Evolutionary conservation across 1,140 invertebrate genomes (phyloP).

Genomic region (Euura saliciscinereae): DNA sequence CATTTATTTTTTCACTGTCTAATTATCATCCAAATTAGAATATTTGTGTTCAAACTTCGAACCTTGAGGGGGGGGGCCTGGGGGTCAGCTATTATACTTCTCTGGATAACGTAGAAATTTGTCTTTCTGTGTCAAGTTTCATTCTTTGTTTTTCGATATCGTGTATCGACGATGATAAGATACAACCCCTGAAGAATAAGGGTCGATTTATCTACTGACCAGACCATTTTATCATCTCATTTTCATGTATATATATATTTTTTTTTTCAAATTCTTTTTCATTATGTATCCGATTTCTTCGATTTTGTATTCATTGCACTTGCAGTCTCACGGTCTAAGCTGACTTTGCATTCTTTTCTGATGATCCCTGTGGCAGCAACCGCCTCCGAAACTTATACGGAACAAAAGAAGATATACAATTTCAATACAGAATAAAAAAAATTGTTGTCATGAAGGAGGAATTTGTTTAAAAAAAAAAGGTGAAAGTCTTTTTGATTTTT

Average conservation of each 20-base stretch:
- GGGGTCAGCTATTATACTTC: no score
- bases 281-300: neutral
- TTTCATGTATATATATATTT: neutral
- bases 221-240: neutral
- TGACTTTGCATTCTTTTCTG: slow-evolving; percentile 54
- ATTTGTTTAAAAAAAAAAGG: no score
- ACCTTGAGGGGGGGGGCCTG: no score
- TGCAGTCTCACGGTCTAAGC: slow-evolving; percentile 44
- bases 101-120: no score
- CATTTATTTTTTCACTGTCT: neutral
- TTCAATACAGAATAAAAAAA: neutral
- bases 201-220: neutral
- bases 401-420: slow-evolving; percentile 42
- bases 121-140: no score
- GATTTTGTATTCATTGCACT: no score
- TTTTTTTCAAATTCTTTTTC: no score
- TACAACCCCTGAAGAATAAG: neutral
- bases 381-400: slow-evolving; percentile 44
- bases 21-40: neutral
- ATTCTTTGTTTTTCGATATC: no score
- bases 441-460: no score
- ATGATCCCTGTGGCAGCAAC: slow-evolving; percentile 59
- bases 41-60: neutral
- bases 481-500: no score
- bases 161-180: no score